phyloP scores from a whole-genome alignment of 1,140 invertebrate genomes.

The Tetramorium simillimum region DNA sequence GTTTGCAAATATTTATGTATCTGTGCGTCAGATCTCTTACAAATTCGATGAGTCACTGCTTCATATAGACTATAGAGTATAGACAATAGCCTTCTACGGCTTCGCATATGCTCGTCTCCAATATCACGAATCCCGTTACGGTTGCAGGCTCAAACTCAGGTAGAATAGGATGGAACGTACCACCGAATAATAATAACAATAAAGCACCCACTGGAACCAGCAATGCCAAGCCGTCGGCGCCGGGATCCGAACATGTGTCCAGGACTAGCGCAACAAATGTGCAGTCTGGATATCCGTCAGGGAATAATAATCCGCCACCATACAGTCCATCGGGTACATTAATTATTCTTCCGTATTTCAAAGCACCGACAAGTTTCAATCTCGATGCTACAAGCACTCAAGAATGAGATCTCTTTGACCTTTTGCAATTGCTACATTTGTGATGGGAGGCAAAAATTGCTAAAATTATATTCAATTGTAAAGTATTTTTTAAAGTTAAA shows the following conservation, averaged over 20 bases:
- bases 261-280: constrained; percentile 81
- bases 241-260: constrained; percentile 74
- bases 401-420: background rate
- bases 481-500: background rate
- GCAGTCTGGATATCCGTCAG: constrained; percentile 79
- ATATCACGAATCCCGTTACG: constrained; percentile 14
- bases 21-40: constrained; percentile 27
- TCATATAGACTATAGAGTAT: background rate
- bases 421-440: background rate
- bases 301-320: constrained; percentile 2
- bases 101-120: background rate
- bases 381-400: background rate
- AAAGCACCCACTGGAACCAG: constrained; percentile 9
- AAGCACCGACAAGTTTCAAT: background rate
- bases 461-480: background rate
- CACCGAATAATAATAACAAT: constrained; percentile 52
- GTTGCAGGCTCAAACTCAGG: constrained; percentile 72
- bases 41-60: constrained; percentile 41
- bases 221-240: constrained; percentile 79
- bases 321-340: constrained; percentile 42
- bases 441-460: background rate
- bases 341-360: background rate
- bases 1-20: constrained; percentile 39
- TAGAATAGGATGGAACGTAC: constrained; percentile 82
- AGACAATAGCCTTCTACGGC: constrained; percentile 33